These are phyloP conservation scores for Limnephilus lunatus DNA, from an alignment of 2,888 invertebrate genomes.

Conservation along the genomic window DNA sequence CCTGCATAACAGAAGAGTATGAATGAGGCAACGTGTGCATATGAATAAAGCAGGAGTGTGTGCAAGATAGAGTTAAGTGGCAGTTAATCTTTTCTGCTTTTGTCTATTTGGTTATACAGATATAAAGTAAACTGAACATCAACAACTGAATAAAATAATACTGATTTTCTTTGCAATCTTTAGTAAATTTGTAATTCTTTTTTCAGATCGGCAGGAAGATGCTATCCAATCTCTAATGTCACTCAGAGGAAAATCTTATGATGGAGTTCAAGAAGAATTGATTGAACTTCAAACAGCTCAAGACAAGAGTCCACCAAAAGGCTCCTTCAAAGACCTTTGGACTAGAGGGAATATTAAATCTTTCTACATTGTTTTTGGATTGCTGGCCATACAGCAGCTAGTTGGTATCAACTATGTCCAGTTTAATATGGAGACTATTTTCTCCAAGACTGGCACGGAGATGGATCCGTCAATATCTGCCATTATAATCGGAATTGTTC, in stretches of 20 bases:
- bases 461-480: constrained; percentile 82
- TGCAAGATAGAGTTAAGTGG: too few species aligned
- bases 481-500: constrained; percentile 86
- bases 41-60: too few species aligned
- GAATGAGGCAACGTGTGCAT: too few species aligned
- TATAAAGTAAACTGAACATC: too few species aligned
- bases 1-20: too few species aligned
- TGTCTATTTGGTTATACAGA: too few species aligned
- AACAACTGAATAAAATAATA: too few species aligned
- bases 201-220: constrained; percentile 74
- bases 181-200: not conserved
- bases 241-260: constrained; percentile 80
- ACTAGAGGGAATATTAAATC: constrained; percentile 86
- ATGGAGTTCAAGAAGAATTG: constrained; percentile 81
- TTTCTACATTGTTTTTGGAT: constrained; percentile 83
- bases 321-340: constrained; percentile 77
- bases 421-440: constrained; percentile 87
- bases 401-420: constrained; percentile 89
- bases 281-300: constrained; percentile 72
- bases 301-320: constrained; percentile 69
- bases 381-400: constrained; percentile 90
- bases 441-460: constrained; percentile 80
- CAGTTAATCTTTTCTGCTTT: too few species aligned
- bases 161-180: too few species aligned
- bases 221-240: constrained; percentile 82